Evolutionary conservation across 2,888 invertebrate genomes (phyloP), one percentile per base, ranked within the genome.

Genomic region (Coenonympha glycerion): DNA sequence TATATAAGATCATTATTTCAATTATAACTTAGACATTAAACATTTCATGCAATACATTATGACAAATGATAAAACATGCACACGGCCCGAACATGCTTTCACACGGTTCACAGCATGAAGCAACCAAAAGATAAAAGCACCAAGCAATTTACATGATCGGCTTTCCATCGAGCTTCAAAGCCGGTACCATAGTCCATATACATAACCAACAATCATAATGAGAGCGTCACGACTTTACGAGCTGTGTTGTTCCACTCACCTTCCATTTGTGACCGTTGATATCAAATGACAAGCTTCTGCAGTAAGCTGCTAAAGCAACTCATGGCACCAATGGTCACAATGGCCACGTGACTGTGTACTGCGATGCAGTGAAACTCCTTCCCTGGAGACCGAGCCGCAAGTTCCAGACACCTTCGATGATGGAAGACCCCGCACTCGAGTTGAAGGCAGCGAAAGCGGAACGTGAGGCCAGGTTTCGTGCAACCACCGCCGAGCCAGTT

Each of bases 301-400:
- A 60, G 53, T 41, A 30, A 55, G 41, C 49, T 44, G 52, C 53
- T 52, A 45, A 53, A 59, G 56, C 57, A 53, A 53, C 36, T 58
- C 66, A 66, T 74, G 76, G 69, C 71, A 66, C 61, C 68, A 64
- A 70, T 76, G 76, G 73, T 73, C 69, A 64, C 68, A 68, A 58
- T 52, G 59, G 59, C 70, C 63, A 67, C 62, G 55, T 68, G 66
- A 63, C 64, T 58, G 40, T 60, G 75, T 71, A 75, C 79, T 79
- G 74, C 69, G 81, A 77, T 79, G 77, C 88, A 89, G 88, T 89
- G 62, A 89, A 90, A 68, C 88, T 92, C 85, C 89, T 91, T 59
- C 91, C 92, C 60, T 87, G 89, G 75, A 90, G 92, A 69, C 91
- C 92, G 66, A 89, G 91, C 69, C 89, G 92, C 73, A 91, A 90